These are phyloP conservation scores for Alaudala cheleensis DNA, from an alignment of 2,113 vertebrate species.

Conservation along the genomic window DNA sequence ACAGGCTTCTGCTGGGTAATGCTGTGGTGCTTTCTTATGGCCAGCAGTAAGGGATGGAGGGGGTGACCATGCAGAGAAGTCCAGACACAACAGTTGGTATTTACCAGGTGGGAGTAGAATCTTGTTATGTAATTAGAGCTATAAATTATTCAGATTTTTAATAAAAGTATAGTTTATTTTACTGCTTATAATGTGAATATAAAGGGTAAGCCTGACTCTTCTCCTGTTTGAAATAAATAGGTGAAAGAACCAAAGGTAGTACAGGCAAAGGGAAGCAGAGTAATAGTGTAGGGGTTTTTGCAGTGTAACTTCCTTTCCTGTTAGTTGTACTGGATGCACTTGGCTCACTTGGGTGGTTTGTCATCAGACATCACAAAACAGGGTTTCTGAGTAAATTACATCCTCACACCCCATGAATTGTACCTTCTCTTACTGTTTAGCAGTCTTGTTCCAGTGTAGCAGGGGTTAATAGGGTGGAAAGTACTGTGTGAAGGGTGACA, in stretches of 20 bases:
- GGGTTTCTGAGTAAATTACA: not conserved
- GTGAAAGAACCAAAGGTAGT: not conserved
- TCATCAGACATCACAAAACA: not conserved
- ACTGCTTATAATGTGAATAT: not conserved
- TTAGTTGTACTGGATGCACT: not conserved
- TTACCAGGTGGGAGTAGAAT: not conserved
- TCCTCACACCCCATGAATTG: not conserved
- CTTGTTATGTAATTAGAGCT: not conserved
- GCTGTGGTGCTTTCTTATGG: not conserved
- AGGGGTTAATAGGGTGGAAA: not conserved
- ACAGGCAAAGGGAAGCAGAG: not conserved
- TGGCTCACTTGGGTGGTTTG: not conserved
- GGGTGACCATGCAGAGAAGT: not conserved
- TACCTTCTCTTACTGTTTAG: not conserved
- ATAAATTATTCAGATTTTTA: not conserved
- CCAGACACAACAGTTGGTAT: not conserved
- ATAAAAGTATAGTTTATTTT: not conserved
- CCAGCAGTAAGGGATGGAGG: not conserved
- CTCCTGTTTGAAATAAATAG: not conserved
- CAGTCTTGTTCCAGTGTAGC: not conserved
- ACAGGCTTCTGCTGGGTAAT: not conserved
- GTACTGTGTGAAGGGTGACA: accelerated
- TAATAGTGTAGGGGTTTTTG: not conserved
- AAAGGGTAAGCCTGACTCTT: not conserved
- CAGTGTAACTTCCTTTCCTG: not conserved